Conservation (phyloP, 30 jellyfish, hydroid and myxozoan genomes). For the Pelagia noctiluca region DNA sequence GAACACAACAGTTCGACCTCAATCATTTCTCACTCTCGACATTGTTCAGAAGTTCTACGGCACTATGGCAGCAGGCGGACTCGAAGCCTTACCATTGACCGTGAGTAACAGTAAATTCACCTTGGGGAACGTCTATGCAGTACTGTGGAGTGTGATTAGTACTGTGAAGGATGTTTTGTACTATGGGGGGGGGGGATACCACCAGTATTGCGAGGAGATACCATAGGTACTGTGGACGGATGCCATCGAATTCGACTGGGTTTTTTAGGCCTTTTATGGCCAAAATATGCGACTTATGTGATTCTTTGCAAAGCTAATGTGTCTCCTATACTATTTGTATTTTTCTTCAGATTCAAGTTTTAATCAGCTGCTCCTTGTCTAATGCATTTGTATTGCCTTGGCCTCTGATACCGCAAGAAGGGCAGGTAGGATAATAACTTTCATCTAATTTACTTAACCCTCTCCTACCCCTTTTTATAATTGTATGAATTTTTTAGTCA, state of each 20-base stretch:
- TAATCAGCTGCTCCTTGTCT: constrained; percentile 79
- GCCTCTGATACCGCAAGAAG: constrained; percentile 74
- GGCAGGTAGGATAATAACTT: constrained; percentile 72
- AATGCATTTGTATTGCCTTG: constrained; percentile 88
- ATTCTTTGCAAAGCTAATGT: too few species aligned
- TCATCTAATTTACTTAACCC: not conserved
- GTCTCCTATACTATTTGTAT: not conserved
- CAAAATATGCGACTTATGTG: too few species aligned
- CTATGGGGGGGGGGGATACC: too few species aligned
- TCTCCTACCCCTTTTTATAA: not conserved
- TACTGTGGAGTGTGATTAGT: too few species aligned
- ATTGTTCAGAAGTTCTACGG: constrained; percentile 83
- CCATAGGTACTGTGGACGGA: too few species aligned
- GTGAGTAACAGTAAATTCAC: constrained; percentile 17
- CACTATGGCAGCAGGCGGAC: constrained; percentile 67
- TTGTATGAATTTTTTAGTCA: too few species aligned
- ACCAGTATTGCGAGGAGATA: too few species aligned
- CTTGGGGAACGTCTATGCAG: too few species aligned
- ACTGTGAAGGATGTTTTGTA: too few species aligned
- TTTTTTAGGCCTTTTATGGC: too few species aligned
- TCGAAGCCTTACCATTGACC: constrained; percentile 57
- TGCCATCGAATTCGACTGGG: too few species aligned
- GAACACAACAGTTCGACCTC: constrained; percentile 88
- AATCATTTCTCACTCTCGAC: constrained; percentile 71
- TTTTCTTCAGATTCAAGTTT: constrained; percentile 70